Conservation (phyloP, 1,140 invertebrate genomes). For the Zaprionus davidi region DNA sequence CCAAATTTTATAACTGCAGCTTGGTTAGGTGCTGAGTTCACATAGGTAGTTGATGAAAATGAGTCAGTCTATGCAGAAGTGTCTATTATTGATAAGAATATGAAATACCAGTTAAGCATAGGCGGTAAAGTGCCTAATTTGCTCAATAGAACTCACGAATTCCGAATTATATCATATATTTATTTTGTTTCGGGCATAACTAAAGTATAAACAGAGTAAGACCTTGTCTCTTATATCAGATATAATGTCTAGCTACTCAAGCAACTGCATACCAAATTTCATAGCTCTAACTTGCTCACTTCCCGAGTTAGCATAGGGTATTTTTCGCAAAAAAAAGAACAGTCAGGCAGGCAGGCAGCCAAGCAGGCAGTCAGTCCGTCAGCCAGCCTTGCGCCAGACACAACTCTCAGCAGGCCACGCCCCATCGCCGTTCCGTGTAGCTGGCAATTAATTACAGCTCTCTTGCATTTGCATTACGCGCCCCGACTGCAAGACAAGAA, state of each 20-base stretch:
- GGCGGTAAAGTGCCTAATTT: neutral
- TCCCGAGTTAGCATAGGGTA: conserved; percentile 11
- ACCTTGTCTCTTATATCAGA: accelerated
- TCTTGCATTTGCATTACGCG: conserved; percentile 56
- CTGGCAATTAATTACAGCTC: conserved; percentile 68
- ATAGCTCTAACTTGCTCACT: neutral
- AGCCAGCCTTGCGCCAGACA: conserved; percentile 25
- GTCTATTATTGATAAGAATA: neutral
- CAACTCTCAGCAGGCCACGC: conserved; percentile 39
- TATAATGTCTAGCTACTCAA: accelerated
- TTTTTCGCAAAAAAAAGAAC: conserved; percentile 1
- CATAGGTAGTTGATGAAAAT: neutral
- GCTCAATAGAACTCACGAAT: no score
- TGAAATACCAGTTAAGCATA: no score
- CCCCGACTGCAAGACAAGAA: conserved; percentile 17
- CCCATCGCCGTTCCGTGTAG: conserved; percentile 35
- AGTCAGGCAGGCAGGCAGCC: no score
- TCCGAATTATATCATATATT: no score
- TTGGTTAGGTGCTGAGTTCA: neutral
- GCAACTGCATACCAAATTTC: neutral
- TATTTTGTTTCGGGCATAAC: no score
- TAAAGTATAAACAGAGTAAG: no score
- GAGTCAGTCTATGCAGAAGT: neutral
- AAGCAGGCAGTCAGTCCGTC: no score
- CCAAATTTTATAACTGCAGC: neutral